These are phyloP conservation scores for Arenaria interpres DNA, from an alignment of 2,113 vertebrate species.

Conservation along the genomic window DNA sequence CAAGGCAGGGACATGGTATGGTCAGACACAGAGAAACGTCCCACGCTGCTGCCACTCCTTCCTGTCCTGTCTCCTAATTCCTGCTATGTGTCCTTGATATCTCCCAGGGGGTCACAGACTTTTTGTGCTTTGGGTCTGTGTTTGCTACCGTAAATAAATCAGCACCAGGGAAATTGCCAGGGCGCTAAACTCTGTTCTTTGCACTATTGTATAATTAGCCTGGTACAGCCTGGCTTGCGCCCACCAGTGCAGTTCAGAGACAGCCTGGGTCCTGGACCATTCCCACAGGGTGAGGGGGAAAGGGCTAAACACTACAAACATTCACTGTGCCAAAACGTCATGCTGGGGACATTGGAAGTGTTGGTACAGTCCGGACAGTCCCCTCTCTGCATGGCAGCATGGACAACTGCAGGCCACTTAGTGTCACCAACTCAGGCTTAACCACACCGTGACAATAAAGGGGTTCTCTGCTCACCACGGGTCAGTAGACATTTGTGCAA, in stretches of 20 bases:
- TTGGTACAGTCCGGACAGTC: rapidly evolving
- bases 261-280: background rate
- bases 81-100: rapidly evolving
- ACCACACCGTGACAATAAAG: background rate
- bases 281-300: background rate
- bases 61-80: background rate
- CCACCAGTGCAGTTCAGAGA: background rate
- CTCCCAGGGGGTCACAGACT: background rate
- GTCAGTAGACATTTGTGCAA: rapidly evolving
- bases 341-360: background rate
- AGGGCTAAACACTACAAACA: background rate
- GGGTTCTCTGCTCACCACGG: background rate
- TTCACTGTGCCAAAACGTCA: background rate
- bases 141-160: background rate
- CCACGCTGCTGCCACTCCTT: background rate
- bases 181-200: background rate
- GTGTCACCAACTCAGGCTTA: background rate
- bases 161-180: background rate
- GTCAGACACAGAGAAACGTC: background rate
- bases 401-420: background rate
- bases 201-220: background rate
- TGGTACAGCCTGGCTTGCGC: background rate
- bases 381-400: background rate
- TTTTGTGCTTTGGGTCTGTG: background rate
- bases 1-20: background rate